These are phyloP conservation scores for Sesia apiformis DNA, from an alignment of 2,888 invertebrate species.

Conservation along the genomic window DNA sequence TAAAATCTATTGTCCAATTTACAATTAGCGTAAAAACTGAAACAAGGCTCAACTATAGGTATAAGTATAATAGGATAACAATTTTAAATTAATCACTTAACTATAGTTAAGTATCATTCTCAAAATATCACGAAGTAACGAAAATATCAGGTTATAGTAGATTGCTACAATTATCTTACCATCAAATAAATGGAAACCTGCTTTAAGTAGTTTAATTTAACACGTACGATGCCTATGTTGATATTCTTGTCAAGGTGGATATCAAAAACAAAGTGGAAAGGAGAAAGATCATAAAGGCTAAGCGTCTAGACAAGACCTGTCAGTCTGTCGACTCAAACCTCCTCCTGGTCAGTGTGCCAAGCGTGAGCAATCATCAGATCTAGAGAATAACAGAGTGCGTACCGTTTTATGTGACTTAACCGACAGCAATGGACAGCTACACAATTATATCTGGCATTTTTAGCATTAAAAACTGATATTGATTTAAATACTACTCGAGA, in stretches of 20 bases:
- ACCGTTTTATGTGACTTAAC: slow-evolving; percentile 20
- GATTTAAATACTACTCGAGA: background rate
- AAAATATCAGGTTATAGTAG: too few species aligned
- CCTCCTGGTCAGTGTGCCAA: slow-evolving; percentile 47
- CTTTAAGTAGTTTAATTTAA: too few species aligned
- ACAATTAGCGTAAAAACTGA: too few species aligned
- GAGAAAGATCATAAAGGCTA: background rate
- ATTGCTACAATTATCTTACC: too few species aligned
- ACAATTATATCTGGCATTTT: background rate
- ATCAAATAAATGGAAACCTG: too few species aligned
- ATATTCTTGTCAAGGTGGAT: background rate
- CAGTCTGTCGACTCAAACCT: slow-evolving; percentile 35
- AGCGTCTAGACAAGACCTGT: slow-evolving; percentile 26
- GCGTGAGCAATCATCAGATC: slow-evolving; percentile 35
- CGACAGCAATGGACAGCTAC: background rate
- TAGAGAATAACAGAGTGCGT: slow-evolving; percentile 25
- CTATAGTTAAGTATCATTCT: too few species aligned
- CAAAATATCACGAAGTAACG: too few species aligned
- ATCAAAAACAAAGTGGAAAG: background rate
- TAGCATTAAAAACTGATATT: background rate
- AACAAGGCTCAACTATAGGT: too few species aligned
- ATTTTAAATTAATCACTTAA: too few species aligned
- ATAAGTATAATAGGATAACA: too few species aligned
- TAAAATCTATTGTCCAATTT: too few species aligned
- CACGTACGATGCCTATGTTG: background rate